phyloP scores from a whole-genome alignment of 1,140 invertebrate genomes.

The Gonioctena quinquepunctata region DNA sequence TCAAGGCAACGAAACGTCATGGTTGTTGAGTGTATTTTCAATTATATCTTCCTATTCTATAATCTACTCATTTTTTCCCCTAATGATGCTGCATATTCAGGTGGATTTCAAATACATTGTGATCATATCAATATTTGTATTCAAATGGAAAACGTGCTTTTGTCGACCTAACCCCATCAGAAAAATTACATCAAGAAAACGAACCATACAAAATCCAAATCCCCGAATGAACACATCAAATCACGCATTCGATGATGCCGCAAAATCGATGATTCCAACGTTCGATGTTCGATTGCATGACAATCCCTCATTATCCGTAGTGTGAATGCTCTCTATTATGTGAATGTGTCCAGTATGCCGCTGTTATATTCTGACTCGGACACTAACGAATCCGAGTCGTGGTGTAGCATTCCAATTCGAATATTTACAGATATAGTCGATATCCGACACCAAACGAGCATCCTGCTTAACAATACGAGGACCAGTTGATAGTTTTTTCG shows the following conservation, averaged over 20 bases:
- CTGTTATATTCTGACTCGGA: constrained; percentile 16
- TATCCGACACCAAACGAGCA: not conserved
- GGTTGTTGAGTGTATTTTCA: too few species aligned
- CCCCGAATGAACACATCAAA: not conserved
- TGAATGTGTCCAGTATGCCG: constrained; percentile 25
- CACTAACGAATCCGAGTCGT: not conserved
- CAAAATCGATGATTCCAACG: not conserved
- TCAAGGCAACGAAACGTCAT: too few species aligned
- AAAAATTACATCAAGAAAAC: too few species aligned
- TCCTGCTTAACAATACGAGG: too few species aligned
- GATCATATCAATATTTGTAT: not conserved
- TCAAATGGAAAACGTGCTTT: not conserved
- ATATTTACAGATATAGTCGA: not conserved
- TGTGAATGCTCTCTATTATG: constrained; percentile 37
- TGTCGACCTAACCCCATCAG: too few species aligned
- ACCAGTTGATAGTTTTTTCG: too few species aligned
- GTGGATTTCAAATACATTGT: not conserved
- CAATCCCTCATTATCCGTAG: constrained; percentile 34
- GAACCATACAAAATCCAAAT: too few species aligned
- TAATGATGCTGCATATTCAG: too few species aligned
- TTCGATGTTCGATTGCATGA: constrained; percentile 24
- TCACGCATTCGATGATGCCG: not conserved
- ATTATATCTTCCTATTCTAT: too few species aligned
- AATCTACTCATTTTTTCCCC: too few species aligned
- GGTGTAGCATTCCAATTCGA: not conserved